phyloP scores from a whole-genome alignment of 2,113 vertebrate species.

The Entelurus aequoreus region DNA sequence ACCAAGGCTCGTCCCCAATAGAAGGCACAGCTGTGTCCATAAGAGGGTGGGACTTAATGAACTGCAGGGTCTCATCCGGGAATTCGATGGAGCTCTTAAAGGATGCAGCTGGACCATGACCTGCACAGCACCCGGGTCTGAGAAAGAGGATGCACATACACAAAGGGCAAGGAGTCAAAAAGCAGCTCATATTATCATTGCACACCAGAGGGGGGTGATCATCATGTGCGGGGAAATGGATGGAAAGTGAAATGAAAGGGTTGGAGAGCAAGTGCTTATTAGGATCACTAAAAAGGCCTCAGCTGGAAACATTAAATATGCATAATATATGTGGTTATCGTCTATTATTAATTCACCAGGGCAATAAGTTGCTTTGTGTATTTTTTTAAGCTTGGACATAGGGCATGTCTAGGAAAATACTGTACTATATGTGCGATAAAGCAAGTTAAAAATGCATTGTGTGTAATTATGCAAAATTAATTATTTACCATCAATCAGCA shows the following conservation, averaged over 20 bases:
- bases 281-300: conserved; percentile 56
- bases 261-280: conserved; percentile 52
- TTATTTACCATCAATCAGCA: conserved; percentile 59
- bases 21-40: conserved; percentile 94
- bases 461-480: conserved; percentile 67
- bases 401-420: conserved; percentile 30
- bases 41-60: conserved; percentile 97
- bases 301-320: conserved; percentile 64
- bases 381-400: conserved; percentile 43
- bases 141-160: conserved; percentile 41
- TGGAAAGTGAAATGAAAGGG: conserved; percentile 27
- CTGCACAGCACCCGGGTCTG: conserved; percentile 94
- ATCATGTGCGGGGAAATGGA: conserved; percentile 31
- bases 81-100: conserved; percentile 94
- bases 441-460: conserved; percentile 64
- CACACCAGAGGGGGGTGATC: conserved; percentile 46
- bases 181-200: conserved; percentile 38
- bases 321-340: conserved; percentile 52
- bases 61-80: conserved; percentile 92
- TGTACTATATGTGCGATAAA: conserved; percentile 38
- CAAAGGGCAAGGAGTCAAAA: conserved; percentile 60
- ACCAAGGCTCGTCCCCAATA: conserved; percentile 90
- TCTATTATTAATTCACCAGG: conserved; percentile 61
- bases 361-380: conserved; percentile 51
- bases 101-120: conserved; percentile 83